Base-by-base conservation (phyloP, 2,797 vertebrate species). In the Odontamblyopus rebecca region DNA sequence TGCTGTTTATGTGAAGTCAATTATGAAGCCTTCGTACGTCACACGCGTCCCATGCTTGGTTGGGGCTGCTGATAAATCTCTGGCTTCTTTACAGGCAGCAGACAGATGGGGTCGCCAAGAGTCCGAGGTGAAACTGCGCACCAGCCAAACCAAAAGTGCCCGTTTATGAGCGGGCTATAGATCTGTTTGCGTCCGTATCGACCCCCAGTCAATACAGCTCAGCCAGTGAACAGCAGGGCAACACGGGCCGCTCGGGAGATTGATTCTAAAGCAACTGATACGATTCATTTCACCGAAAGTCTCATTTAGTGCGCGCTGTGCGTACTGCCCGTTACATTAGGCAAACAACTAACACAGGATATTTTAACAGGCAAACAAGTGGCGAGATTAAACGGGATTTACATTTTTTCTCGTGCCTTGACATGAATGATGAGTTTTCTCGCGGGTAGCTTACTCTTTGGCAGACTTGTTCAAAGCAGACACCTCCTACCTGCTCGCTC, bases 101-200 rank as follows among this genome's bases (percentile, higher is more conserved):
- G 87, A 91, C 94, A 79, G 91, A 62, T 85, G 93, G 90, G 92
- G 93, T 93, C 93, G 93, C 93, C 90, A 92, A 81, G 81, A 75
- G 86, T 78, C 89, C 79, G 69, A 79, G 64, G 73, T 65, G 79
- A 57, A 66, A 83, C 68, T 13, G 11, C 51, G 56, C 66, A 54
- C 0, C 29, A 35, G n/a, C 67, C 56, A 48, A 66, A 38, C 64
- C 57, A n/a, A 62, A 41, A 54, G 66, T 19, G 44, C n/a, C n/a
- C 30, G 13, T 51, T 53, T n/a, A 61, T 4, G 61, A 61, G 41
- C 11, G 13, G 15, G 26, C n/a, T 70, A 18, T 38, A 56, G 67
- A 63, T 27, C 13, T 44, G 15, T 32, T 4, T n/a, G 4, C 6
- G 5, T 11, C 35, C 4, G 32, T 26, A 0, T 26, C 26, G 4